These are phyloP conservation scores for Apamea sordens DNA, from an alignment of 2,888 invertebrate species.

Conservation along the genomic window DNA sequence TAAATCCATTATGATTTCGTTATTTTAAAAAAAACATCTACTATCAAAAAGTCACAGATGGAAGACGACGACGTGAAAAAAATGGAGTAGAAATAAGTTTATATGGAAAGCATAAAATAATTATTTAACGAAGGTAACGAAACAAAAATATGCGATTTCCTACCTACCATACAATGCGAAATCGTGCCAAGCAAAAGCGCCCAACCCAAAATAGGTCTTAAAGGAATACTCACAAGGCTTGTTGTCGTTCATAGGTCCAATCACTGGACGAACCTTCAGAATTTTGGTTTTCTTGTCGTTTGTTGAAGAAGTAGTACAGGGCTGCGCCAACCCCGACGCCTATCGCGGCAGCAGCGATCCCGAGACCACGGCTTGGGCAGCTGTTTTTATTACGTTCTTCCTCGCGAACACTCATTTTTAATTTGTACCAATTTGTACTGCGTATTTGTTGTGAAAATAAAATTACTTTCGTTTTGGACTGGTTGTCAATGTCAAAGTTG, in stretches of 20 bases:
- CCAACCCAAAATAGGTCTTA: slow-evolving; percentile 54
- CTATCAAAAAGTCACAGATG: not conserved
- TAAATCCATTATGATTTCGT: slow-evolving; percentile 27
- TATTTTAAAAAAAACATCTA: not conserved
- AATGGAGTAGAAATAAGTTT: not conserved
- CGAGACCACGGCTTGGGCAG: slow-evolving; percentile 83
- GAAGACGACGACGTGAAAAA: not conserved
- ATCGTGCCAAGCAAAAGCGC: slow-evolving; percentile 59
- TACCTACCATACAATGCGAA: slow-evolving; percentile 43
- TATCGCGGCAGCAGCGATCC: slow-evolving; percentile 84
- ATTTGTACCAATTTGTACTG: slow-evolving; percentile 44
- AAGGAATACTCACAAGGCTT: slow-evolving; percentile 75
- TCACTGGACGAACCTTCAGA: slow-evolving; percentile 78
- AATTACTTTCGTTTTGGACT: slow-evolving; percentile 52
- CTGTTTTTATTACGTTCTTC: slow-evolving; percentile 80
- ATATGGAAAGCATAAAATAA: not conserved
- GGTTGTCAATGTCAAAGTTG: slow-evolving; percentile 24
- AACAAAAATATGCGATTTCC: slow-evolving; percentile 15
- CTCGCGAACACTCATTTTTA: slow-evolving; percentile 83
- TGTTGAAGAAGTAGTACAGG: slow-evolving; percentile 85
- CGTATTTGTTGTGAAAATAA: slow-evolving; percentile 49
- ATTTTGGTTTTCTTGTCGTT: slow-evolving; percentile 78
- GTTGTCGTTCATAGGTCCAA: slow-evolving; percentile 76
- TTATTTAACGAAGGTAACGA: slow-evolving; percentile 30
- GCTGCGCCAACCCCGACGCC: slow-evolving; percentile 87